Conservation (phyloP, 2,797 vertebrate genomes). For the Rhabdophis nuchalis region DNA sequence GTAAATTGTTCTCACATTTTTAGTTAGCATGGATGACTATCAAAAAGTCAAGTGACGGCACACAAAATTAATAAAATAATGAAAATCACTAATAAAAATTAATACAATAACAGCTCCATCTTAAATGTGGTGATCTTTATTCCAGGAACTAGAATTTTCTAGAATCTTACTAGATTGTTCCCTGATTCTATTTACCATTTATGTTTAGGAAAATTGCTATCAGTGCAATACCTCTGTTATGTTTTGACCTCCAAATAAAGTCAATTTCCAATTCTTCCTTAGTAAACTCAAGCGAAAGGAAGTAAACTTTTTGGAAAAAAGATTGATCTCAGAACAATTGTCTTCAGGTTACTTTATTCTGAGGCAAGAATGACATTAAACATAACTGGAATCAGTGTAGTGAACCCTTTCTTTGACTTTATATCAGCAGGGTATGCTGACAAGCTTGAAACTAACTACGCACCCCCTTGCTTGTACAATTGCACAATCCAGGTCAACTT, state of each 20-base stretch:
- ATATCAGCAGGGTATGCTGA: background rate
- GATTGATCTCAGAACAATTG: background rate
- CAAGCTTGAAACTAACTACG: background rate
- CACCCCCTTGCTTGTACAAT: background rate
- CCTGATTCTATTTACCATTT: background rate
- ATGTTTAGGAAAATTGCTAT: background rate
- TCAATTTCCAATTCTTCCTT: background rate
- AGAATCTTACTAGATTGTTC: background rate
- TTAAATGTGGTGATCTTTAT: background rate
- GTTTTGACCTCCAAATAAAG: background rate
- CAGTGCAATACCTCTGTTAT: background rate
- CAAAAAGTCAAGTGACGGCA: background rate
- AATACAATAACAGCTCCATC: background rate
- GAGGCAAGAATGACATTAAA: background rate
- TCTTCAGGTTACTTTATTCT: background rate
- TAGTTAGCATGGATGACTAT: background rate
- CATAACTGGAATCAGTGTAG: background rate
- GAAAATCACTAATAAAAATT: background rate
- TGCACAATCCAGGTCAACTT: background rate
- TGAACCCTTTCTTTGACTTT: background rate
- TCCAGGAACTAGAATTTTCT: background rate
- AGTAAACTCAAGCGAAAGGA: background rate
- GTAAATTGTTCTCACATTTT: background rate
- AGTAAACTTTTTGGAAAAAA: background rate
- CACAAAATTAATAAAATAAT: background rate